Conservation (phyloP, 2,113 vertebrate genomes). For the Lepisosteus oculatus region DNA sequence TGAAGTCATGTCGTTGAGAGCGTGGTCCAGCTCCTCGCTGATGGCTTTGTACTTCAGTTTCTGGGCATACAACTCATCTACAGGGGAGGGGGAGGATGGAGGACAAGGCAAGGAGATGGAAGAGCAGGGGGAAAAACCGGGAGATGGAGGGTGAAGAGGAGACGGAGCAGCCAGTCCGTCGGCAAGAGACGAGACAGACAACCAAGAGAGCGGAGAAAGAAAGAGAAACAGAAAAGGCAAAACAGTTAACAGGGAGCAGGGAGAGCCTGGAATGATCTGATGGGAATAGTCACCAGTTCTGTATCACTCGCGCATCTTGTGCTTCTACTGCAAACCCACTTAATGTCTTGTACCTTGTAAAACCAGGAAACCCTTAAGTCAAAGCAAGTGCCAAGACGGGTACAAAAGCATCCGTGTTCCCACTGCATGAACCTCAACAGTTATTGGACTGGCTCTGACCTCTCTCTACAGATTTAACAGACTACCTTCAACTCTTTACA, state of each 20-base stretch:
- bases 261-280: constrained; percentile 39
- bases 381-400: no score
- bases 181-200: constrained; percentile 28
- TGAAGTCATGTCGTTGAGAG: constrained; percentile 99
- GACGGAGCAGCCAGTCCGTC: constrained; percentile 28
- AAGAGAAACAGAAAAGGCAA: constrained; percentile 17
- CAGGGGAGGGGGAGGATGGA: constrained; percentile 36
- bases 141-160: constrained; percentile 45
- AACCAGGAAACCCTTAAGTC: no score
- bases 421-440: no score
- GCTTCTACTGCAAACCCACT: constrained; percentile 6
- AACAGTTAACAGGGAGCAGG: constrained; percentile 49
- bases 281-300: no score
- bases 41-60: constrained; percentile 99
- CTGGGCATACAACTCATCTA: constrained; percentile 98
- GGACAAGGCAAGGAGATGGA: not conserved
- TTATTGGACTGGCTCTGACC: no score
- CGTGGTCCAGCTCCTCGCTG: constrained; percentile 99
- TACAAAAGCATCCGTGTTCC: no score
- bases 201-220: constrained; percentile 14
- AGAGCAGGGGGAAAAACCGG: constrained; percentile 39
- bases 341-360: no score
- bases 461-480: no score
- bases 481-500: no score
- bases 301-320: no score